Base-by-base conservation (phyloP, 1,140 invertebrate genomes). In the Halictus rubicundus region DNA sequence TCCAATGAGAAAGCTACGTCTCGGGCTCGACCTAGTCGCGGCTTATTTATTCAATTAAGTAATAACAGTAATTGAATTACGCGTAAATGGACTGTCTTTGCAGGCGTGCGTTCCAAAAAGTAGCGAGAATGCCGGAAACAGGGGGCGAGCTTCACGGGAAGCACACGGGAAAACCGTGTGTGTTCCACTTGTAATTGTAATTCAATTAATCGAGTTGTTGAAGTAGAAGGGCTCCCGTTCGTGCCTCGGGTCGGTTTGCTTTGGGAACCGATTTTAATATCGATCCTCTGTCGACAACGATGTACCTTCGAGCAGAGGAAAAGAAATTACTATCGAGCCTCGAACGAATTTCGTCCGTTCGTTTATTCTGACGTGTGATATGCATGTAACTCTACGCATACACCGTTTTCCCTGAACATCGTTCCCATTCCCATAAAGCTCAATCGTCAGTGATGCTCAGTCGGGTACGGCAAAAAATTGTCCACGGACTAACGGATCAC, bases 31-130 rank as follows among this genome's bases (percentile, higher is more conserved):
- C 37, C n/a, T 4, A 42, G 39, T 23, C n/a, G 65, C n/a, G 12
- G 8, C 8, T 68, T 39, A 78, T 72, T 63, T 70, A 78, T 66
- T 66, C 39, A 42, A 78, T 78, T 78, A 71, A 78, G 52, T 71
- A 72, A 71, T 63, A 72, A 78, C 37, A 49, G 32, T 78, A 78
- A 78, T 78, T 63, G 12, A 64, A 78, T 78, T 78, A 78, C 14
- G 12, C 8, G 60, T 14, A 54, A 46, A 63, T 27, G 2, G 60
- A 25, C 19, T 52, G 14, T 42, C 52, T 19, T 12, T n/a, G 8
- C 9, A 57, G 54, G 1, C n/a, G 63, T 52, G 61, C 19, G 68
- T 73, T 69, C 68, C 21, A 72, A 78, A 78, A 78, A 61, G 66
- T 59, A 27, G 54, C 66, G 21, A 63, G 46, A 71, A 52, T 64